These are phyloP conservation scores for Gastrophysa polygoni DNA, from an alignment of 2,888 invertebrate species.

Conservation along the genomic window DNA sequence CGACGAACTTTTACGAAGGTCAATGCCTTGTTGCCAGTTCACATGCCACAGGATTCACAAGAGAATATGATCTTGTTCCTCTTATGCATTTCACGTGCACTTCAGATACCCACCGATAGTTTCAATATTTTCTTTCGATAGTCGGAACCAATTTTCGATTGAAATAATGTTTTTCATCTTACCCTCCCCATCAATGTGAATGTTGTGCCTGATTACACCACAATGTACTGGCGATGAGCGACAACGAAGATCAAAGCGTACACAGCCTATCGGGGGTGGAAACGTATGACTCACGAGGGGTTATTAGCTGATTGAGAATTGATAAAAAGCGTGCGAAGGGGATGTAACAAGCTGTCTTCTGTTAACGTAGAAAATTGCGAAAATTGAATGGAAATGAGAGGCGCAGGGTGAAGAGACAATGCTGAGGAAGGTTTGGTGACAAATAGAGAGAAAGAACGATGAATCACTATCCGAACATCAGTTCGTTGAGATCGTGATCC, in stretches of 20 bases:
- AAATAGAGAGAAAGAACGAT: not conserved
- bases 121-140: too few relatives aligned
- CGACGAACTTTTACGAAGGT: too few relatives aligned
- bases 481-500: too few relatives aligned
- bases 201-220: conserved; percentile 30
- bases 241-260: conserved; percentile 24
- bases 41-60: too few relatives aligned
- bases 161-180: not conserved
- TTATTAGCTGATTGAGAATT: conserved; percentile 32
- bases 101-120: too few relatives aligned
- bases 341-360: conserved; percentile 21
- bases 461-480: too few relatives aligned
- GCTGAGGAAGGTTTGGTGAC: not conserved
- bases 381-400: conserved; percentile 15
- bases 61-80: too few relatives aligned
- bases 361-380: conserved; percentile 19
- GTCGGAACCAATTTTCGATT: not conserved
- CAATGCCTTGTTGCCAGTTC: too few relatives aligned
- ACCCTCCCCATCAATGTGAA: conserved; percentile 3
- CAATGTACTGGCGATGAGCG: conserved; percentile 29
- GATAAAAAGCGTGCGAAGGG: conserved; percentile 22
- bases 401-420: not conserved
- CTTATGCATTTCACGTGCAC: too few relatives aligned
- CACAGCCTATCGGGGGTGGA: conserved; percentile 15
- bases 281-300: conserved; percentile 26